phyloP scores from a whole-genome alignment of 2,113 vertebrate genomes.

The Archocentrus centrarchus region DNA sequence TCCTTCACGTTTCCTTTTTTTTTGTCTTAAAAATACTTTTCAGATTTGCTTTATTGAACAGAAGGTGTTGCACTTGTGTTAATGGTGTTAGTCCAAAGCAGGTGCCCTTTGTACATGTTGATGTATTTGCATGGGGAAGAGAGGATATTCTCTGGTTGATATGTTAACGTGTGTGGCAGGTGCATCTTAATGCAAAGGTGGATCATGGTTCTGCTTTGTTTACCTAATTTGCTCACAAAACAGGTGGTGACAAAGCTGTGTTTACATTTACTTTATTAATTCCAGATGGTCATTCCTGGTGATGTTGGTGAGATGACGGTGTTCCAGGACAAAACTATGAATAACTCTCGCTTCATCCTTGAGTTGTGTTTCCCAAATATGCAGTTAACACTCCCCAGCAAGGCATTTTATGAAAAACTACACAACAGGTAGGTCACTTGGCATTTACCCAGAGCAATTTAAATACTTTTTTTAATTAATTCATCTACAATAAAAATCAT shows the following conservation, averaged over 20 bases:
- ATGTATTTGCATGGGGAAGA: conserved; percentile 52
- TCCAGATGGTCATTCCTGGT: conserved; percentile 97
- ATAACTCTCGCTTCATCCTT: conserved; percentile 92
- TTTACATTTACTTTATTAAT: conserved; percentile 25
- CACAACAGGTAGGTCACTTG: conserved; percentile 86
- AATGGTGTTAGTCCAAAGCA: not conserved
- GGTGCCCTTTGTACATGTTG: not conserved
- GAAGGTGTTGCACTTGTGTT: not conserved
- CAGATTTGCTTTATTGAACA: not conserved
- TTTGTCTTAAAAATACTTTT: not conserved
- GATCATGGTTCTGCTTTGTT: conserved; percentile 19
- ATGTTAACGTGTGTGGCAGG: conserved; percentile 1
- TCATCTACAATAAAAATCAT: not conserved
- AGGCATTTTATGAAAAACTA: conserved; percentile 94
- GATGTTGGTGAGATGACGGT: conserved; percentile 93
- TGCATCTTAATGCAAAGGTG: conserved; percentile 50
- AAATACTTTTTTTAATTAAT: not conserved
- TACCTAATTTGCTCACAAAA: conserved; percentile 8
- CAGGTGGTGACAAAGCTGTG: not conserved
- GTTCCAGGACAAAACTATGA: conserved; percentile 97
- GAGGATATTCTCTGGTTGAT: not conserved
- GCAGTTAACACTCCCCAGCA: conserved; percentile 89
- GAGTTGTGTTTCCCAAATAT: conserved; percentile 91
- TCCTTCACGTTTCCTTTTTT: not conserved
- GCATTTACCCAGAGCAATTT: not conserved